Base-by-base conservation (phyloP, 2,888 invertebrate genomes). In the Pheosia tremula region DNA sequence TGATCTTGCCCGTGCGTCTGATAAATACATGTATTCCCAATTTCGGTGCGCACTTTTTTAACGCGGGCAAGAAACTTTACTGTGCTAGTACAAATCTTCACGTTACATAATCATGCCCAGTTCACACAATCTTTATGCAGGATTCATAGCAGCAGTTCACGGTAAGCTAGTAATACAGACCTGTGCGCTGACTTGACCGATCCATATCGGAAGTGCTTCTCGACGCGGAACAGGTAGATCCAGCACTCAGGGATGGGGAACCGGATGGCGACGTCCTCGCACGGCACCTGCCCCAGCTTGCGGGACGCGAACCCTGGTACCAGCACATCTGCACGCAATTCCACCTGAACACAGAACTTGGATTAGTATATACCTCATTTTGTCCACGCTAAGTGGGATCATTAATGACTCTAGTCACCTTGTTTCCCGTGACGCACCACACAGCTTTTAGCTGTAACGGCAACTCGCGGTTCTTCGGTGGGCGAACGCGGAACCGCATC, bases 171-270 rank as follows among this genome's bases (percentile, higher is more conserved):
- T 4, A 7, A 7, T 39, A 0, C 4, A 37, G 62, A 93, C 94
- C 96, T 95, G 89, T 97, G 97, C 24, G 98, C 97, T 0, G 98
- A 98, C 90, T 99, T 98, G 41, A 99, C 97, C n/a, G 98, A 98
- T 13, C 99, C 99, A 87, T 98, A 98, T 82, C 98, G 96, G 84
- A 99, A 99, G 89, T 99, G 98, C 84, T 99, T 99, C 90, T 99
- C 99, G 55, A 99, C 98, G 67, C 99, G 96, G 94, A 99, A 99
- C 83, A 99, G 94, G 91, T 99, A 99, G 83, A 99, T 99, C 99
- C 99, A 99, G 84, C 98, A 98, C 91, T 99, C 99, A 36, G 99
- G 99, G 80, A 99, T 98, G 11, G 99, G 99, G 89, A 99, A 98
- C 61, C 98, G 95, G 61, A 99, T 97, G 88, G 97, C 96, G 43